Evolutionary conservation across 2,113 vertebrate species (phyloP).

Genomic region (Numenius arquata): DNA sequence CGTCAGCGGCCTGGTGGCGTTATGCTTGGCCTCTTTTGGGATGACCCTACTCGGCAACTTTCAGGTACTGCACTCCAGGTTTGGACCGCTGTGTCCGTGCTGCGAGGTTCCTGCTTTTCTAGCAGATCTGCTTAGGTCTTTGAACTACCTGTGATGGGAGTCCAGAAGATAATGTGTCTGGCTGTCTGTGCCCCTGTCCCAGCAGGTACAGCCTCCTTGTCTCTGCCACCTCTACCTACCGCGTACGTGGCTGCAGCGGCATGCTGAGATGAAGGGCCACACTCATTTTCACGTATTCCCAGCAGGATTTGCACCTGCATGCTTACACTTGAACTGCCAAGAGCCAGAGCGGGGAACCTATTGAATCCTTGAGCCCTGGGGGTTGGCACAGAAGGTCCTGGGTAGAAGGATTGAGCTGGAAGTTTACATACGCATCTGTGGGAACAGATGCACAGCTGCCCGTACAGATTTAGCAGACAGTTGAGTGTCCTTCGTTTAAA

Average conservation of each 20-base stretch:
- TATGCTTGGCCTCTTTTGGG: conserved; percentile 85
- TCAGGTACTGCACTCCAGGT: conserved; percentile 77
- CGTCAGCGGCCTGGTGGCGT: conserved; percentile 71
- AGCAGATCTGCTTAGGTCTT: neutral
- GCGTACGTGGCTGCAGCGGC: rapidly evolving
- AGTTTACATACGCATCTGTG: rapidly evolving
- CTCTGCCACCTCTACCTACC: neutral
- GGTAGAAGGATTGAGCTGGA: neutral
- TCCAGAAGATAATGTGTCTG: neutral
- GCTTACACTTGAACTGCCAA: neutral
- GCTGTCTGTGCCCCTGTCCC: neutral
- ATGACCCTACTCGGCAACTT: conserved; percentile 94
- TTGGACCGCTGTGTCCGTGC: neutral
- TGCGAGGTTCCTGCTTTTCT: neutral
- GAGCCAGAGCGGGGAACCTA: neutral
- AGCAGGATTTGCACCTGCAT: neutral
- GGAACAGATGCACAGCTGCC: neutral
- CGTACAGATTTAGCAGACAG: neutral
- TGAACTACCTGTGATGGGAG: neutral
- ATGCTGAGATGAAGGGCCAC: neutral
- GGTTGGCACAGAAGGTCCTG: neutral
- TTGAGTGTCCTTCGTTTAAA: neutral
- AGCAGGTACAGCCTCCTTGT: neutral
- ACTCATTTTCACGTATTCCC: rapidly evolving
- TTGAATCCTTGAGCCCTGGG: neutral